These are phyloP conservation scores for Charadrius vociferus DNA, from an alignment of 2,113 vertebrate genomes.

Conservation along the genomic window DNA sequence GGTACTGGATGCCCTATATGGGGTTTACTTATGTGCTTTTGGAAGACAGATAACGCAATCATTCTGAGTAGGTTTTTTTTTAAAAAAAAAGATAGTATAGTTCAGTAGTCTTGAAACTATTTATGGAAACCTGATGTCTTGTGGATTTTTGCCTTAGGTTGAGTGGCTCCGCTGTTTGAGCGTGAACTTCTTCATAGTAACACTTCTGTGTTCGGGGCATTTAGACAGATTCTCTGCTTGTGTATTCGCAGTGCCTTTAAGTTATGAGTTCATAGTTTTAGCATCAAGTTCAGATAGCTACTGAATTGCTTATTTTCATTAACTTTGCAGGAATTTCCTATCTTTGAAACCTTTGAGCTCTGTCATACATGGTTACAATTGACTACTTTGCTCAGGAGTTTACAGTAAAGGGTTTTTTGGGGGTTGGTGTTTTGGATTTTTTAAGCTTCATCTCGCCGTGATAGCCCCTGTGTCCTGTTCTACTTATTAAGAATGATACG, in stretches of 20 bases:
- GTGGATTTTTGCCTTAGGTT: not conserved
- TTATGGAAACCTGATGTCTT: not conserved
- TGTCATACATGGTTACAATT: not conserved
- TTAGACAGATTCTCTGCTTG: not conserved
- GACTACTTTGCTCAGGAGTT: not conserved
- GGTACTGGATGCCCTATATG: not conserved
- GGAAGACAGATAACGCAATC: not conserved
- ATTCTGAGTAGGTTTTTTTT: not conserved
- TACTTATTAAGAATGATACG: not conserved
- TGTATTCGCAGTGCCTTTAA: not conserved
- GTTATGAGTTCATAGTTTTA: not conserved
- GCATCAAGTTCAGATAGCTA: not conserved
- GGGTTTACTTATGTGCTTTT: not conserved
- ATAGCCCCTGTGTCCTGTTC: not conserved
- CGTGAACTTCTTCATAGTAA: not conserved
- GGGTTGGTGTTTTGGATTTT: not conserved
- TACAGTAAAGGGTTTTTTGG: not conserved
- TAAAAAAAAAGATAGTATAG: not conserved
- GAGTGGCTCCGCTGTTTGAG: not conserved
- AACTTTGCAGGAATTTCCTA: not conserved
- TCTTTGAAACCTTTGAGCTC: not conserved
- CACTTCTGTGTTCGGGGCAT: not conserved
- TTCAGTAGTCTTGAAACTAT: not conserved
- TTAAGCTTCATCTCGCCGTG: not conserved
- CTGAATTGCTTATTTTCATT: not conserved